phyloP scores from a whole-genome alignment of 2,113 vertebrate genomes.

The Anarrhichthys ocellatus region DNA sequence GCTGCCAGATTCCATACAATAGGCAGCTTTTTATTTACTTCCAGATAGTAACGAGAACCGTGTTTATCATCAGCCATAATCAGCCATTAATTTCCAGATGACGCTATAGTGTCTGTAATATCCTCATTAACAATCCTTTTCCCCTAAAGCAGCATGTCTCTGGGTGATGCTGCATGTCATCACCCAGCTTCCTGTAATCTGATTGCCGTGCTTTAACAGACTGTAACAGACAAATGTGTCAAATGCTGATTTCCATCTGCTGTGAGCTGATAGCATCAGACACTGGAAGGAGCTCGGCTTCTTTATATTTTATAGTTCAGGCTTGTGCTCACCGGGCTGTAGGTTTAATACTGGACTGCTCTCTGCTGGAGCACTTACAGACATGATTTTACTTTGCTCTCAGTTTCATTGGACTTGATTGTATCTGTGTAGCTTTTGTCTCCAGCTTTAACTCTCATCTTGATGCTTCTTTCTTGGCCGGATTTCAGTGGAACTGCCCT shows the following conservation, averaged over 20 bases:
- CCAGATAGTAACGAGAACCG: constrained; percentile 13
- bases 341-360: constrained; percentile 25
- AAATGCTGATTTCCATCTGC: constrained; percentile 48
- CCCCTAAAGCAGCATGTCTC: constrained; percentile 13
- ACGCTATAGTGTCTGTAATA: constrained; percentile 21
- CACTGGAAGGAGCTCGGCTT: constrained; percentile 14
- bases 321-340: constrained; percentile 23
- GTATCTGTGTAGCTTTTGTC: constrained; percentile 33
- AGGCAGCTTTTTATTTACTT: constrained; percentile 20
- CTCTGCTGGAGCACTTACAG: neutral
- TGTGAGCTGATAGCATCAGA: constrained; percentile 30
- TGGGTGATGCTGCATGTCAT: constrained; percentile 35
- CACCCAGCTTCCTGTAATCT: constrained; percentile 48
- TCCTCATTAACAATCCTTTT: neutral
- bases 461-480: neutral
- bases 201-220: constrained; percentile 46
- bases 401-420: constrained; percentile 24
- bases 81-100: constrained; percentile 22
- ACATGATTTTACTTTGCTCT: constrained; percentile 10
- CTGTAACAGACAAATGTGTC: constrained; percentile 49
- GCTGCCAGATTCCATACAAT: neutral
- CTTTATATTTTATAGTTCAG: constrained; percentile 7
- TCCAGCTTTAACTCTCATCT: neutral
- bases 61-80: constrained; percentile 42
- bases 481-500: neutral